Percentiles rank a stretch among this genome's conserved stretches.
Conservation (phyloP, 2,113 vertebrate genomes). For the Bubo bubo region DNA sequence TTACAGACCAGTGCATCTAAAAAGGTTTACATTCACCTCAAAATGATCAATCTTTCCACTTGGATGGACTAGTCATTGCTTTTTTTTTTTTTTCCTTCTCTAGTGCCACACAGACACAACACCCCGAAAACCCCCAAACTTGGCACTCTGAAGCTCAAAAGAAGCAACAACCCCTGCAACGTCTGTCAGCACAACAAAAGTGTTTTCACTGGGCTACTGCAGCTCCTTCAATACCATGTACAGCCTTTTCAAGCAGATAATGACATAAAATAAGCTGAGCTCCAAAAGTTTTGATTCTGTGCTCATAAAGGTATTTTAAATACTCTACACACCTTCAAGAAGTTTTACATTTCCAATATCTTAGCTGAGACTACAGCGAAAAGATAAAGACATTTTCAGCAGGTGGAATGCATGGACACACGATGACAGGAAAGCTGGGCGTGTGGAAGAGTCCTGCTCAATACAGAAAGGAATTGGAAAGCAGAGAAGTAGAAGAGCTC, state of each 20-base stretch:
- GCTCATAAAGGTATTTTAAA: neutral
- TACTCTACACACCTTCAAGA: neutral
- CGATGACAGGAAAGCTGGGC: neutral
- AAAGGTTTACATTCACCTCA: neutral
- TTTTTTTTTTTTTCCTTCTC: too few species aligned
- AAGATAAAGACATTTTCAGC: neutral
- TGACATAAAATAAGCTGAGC: neutral
- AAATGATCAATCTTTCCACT: neutral
- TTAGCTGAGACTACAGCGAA: neutral
- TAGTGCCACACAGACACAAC: neutral
- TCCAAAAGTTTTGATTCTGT: neutral
- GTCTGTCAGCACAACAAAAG: accelerated
- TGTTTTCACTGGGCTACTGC: neutral
- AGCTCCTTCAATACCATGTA: accelerated
- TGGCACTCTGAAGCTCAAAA: neutral
- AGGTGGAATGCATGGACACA: accelerated
- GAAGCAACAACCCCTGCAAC: neutral
- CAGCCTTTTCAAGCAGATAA: neutral
- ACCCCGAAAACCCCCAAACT: accelerated
- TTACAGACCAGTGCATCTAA: neutral
- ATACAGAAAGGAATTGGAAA: neutral
- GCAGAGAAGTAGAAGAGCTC: neutral
- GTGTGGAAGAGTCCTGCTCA: neutral
- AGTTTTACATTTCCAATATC: neutral
- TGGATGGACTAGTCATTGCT: accelerated